Conservation (phyloP, 1,140 invertebrate species). For the Sycophila sp. region DNA sequence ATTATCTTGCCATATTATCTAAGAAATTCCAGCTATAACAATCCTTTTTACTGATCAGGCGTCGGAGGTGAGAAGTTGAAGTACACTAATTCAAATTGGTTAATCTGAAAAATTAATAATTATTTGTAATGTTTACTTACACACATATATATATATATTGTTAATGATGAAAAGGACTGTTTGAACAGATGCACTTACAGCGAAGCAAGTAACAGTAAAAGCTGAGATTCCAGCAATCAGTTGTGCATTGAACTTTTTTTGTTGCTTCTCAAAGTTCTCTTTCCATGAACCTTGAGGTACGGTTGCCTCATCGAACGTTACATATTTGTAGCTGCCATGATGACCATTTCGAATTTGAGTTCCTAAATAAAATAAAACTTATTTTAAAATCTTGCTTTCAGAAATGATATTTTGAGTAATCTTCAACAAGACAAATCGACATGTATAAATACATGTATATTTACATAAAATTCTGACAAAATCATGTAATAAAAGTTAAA, state of each 20-base stretch:
- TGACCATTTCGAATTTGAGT: constrained; percentile 24
- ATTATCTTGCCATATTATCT: neutral
- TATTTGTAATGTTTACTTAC: neutral
- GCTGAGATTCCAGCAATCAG: constrained; percentile 72
- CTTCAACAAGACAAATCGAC: no score
- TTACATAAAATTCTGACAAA: no score
- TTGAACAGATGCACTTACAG: constrained; percentile 65
- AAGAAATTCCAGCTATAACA: constrained; percentile 4
- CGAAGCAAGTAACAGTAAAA: constrained; percentile 67
- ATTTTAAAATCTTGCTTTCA: no score
- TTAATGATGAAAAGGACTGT: neutral
- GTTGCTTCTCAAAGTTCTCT: constrained; percentile 71
- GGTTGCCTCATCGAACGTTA: constrained; percentile 78
- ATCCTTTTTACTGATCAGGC: neutral
- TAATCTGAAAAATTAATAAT: constrained; percentile 5
- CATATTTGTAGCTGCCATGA: constrained; percentile 49
- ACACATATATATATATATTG: neutral
- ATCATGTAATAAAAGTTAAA: no score
- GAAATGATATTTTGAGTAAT: no score
- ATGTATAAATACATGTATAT: neutral
- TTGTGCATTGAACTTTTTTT: constrained; percentile 75
- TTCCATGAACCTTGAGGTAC: constrained; percentile 80
- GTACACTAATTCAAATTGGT: neutral
- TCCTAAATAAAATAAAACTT: neutral
- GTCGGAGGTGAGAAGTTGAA: constrained; percentile 10